phyloP scores from a whole-genome alignment of 2,113 vertebrate species.

The Hippocampus guttulatus region DNA sequence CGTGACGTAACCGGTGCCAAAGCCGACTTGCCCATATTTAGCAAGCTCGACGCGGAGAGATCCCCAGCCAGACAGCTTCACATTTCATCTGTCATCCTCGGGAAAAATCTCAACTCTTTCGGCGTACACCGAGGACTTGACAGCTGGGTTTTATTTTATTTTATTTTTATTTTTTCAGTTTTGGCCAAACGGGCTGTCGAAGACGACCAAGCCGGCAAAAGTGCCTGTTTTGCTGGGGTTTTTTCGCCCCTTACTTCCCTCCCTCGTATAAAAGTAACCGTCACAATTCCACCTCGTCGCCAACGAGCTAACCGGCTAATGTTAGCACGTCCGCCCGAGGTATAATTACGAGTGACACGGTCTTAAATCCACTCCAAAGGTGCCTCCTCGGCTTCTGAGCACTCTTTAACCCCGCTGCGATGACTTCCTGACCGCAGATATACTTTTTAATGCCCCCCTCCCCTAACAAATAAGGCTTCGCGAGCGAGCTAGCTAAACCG shows the following conservation, averaged over 20 bases:
- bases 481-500: slow-evolving; percentile 40
- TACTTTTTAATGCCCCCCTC: slow-evolving; percentile 26
- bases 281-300: slow-evolving; percentile 54
- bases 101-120: slow-evolving; percentile 35
- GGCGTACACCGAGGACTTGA: slow-evolving; percentile 24
- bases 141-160: slow-evolving; percentile 17
- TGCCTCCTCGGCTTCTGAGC: slow-evolving; percentile 28
- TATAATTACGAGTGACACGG: slow-evolving; percentile 15
- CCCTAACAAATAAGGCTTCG: not conserved
- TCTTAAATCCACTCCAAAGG: not conserved
- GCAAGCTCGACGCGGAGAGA: slow-evolving; percentile 52
- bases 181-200: slow-evolving; percentile 5
- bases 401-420: slow-evolving; percentile 36
- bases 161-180: not conserved
- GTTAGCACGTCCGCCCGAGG: slow-evolving; percentile 33
- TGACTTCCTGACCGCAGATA: slow-evolving; percentile 56
- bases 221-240: not conserved
- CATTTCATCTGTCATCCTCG: slow-evolving; percentile 60
- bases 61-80: slow-evolving; percentile 32
- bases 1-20: slow-evolving; percentile 52
- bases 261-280: slow-evolving; percentile 36
- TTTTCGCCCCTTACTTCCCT: not conserved
- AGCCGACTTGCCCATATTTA: slow-evolving; percentile 75
- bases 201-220: slow-evolving; percentile 4
- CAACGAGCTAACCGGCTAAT: slow-evolving; percentile 37